Evolutionary conservation across 2,113 vertebrate genomes (phyloP).

Genomic region (Corythaixoides concolor): DNA sequence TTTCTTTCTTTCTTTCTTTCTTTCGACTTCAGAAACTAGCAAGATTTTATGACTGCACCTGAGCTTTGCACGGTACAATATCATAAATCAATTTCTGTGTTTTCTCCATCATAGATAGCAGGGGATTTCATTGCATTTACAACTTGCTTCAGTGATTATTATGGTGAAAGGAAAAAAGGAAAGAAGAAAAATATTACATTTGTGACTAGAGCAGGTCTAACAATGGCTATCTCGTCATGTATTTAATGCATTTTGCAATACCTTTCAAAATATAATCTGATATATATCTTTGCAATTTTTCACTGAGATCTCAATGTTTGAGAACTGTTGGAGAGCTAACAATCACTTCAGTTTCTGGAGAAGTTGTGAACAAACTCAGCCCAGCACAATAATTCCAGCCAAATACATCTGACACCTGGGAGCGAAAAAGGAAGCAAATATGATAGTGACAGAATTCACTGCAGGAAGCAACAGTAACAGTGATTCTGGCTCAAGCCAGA

Average conservation of each 20-base stretch:
- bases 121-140: neutral
- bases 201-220: neutral
- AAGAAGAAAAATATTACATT: constrained; percentile 7
- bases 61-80: neutral
- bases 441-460: constrained; percentile 6
- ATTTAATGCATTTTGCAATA: neutral
- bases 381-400: constrained; percentile 2
- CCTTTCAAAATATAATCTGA: constrained; percentile 19
- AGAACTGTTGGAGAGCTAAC: neutral
- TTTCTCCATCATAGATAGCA: neutral
- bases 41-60: neutral
- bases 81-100: constrained; percentile 12
- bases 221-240: neutral
- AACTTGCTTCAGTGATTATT: neutral
- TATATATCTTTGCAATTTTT: neutral
- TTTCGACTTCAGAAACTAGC: neutral
- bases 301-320: neutral
- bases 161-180: neutral
- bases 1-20: neutral
- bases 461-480: constrained; percentile 19
- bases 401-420: constrained; percentile 14
- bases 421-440: constrained; percentile 11
- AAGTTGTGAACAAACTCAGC: constrained; percentile 1
- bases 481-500: constrained; percentile 2
- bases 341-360: neutral